Evolutionary conservation across 2,888 invertebrate species (phyloP).

Genomic region (Ypsolopha scabrella): DNA sequence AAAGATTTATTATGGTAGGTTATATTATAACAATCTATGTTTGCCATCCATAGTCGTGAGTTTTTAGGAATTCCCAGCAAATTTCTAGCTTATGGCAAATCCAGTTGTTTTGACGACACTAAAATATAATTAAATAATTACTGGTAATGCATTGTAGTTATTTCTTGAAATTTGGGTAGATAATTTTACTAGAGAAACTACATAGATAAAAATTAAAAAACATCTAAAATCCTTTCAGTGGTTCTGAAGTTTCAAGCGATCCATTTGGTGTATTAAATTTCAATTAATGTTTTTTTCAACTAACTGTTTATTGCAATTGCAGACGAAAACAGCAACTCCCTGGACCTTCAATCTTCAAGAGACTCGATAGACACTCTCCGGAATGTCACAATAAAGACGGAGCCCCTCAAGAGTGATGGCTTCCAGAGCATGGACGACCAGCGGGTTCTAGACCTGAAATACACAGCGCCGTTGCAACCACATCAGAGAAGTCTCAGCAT

Average conservation of each 20-base stretch:
- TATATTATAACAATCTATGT: too few species aligned
- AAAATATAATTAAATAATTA: too few species aligned
- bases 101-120: too few species aligned
- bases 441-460: slow-evolving; percentile 53
- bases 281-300: neutral
- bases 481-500: slow-evolving; percentile 63
- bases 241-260: neutral
- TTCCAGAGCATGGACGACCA: slow-evolving; percentile 53
- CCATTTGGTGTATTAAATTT: neutral
- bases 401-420: slow-evolving; percentile 43
- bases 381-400: slow-evolving; percentile 56
- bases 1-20: too few species aligned
- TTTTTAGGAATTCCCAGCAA: too few species aligned
- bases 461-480: slow-evolving; percentile 44
- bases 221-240: too few species aligned
- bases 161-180: too few species aligned
- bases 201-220: too few species aligned
- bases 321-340: slow-evolving; percentile 59
- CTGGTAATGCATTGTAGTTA: too few species aligned
- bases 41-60: too few species aligned
- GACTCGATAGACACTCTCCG: slow-evolving; percentile 61
- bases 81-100: too few species aligned
- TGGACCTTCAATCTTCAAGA: slow-evolving; percentile 56
- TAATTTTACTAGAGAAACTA: too few species aligned
- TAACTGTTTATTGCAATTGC: slow-evolving; percentile 24